Base-by-base conservation (phyloP, 2,113 vertebrate genomes). In the Sinocyclocheilus anophthalmus region DNA sequence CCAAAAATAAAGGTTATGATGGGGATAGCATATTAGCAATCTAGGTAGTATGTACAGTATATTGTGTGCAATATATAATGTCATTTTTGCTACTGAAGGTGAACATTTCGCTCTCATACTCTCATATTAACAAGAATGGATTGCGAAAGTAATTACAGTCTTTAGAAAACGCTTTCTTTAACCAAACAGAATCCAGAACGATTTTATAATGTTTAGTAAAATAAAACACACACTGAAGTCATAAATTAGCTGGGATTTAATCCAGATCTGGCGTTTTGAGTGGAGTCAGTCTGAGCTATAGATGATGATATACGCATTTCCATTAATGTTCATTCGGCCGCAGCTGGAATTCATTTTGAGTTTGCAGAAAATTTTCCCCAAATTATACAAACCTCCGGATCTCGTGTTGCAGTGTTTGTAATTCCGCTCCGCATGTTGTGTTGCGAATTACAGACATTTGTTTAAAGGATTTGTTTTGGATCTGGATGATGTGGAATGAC, bases 221-320 rank as follows among this genome's bases (percentile, higher is more conserved):
- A 10, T 30, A 30, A 70, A 39, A 0, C 18, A 37, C 33, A 39
- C 4, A 18, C 33, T 22, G 69, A 72, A 72, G 33, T 72, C 69
- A 72, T 22, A 18, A 72, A 42, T 42, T 22, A 22, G 69, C 69
- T 11, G 8, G 69, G 69, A 39, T 72, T 39, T 11, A 39, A 39
- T 10, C 69, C 69, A 72, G 69, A 72, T 72, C 69, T 72, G 1
- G 18, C 42, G 69, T 72, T 72, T 72, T 72, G 33, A 72, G 22
- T 5, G 33, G 18, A 72, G 67, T 70, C 67, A 11, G 30, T 70
- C 33, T 70, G 67, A 70, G 69, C 39, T 11, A 22, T 42, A 72
- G 33, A 42, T 42, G 37, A 72, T 72, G 69, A 72, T 72, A 5
- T 42, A 42, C 9, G 14, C 10, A 16, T 78, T 55, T 78, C 26